phyloP scores from a whole-genome alignment of 2,797 vertebrate genomes.

The Scleropages formosus region DNA sequence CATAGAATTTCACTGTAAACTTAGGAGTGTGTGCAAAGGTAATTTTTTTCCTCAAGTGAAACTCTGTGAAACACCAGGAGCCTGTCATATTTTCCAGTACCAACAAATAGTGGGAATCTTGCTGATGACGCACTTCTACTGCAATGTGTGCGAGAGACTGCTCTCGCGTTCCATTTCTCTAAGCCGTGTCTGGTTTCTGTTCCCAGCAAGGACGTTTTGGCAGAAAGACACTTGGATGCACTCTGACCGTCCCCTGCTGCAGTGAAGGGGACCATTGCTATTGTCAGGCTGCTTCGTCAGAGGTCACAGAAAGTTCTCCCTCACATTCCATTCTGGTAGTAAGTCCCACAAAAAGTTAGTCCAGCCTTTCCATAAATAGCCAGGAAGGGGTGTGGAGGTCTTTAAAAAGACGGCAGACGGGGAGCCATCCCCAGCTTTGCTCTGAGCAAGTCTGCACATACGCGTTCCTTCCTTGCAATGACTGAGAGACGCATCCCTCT shows the following conservation, averaged over 20 bases:
- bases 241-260: neutral
- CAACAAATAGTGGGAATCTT: neutral
- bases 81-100: no score
- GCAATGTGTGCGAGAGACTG: neutral
- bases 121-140: neutral
- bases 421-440: constrained; percentile 15
- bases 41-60: no score
- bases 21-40: no score
- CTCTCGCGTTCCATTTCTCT: neutral
- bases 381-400: constrained; percentile 15
- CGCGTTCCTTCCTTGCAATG: constrained; percentile 23
- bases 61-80: no score
- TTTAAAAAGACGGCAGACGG: constrained; percentile 37
- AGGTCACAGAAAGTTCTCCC: constrained; percentile 16
- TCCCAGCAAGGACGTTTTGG: constrained; percentile 5
- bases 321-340: constrained; percentile 27
- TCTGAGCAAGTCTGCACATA: neutral
- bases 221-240: constrained; percentile 2
- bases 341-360: constrained; percentile 30
- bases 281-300: constrained; percentile 20
- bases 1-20: no score
- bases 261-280: constrained; percentile 23
- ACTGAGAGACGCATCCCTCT: constrained; percentile 61
- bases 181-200: neutral
- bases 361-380: constrained; percentile 40